These are phyloP conservation scores for Tragelaphus oryx DNA, from an alignment of 2,797 vertebrate species.

Conservation along the genomic window DNA sequence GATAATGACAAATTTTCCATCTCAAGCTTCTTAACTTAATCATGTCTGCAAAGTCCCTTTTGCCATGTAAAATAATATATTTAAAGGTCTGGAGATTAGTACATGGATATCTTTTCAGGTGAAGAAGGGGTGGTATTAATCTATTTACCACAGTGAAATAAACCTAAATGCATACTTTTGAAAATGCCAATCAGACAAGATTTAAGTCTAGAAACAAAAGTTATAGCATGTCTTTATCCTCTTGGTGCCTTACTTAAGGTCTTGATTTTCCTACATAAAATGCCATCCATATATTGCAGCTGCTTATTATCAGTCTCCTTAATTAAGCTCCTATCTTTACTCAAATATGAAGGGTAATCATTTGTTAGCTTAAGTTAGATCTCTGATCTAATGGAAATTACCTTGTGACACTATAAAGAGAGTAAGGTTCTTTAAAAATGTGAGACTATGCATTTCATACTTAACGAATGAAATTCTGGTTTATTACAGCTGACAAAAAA, in stretches of 20 bases:
- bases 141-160: background rate
- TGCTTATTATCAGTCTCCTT: slow-evolving; percentile 38
- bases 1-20: background rate
- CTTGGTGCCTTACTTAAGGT: background rate
- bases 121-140: background rate
- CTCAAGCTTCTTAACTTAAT: background rate
- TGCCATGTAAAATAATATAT: background rate
- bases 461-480: background rate
- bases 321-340: slow-evolving; percentile 27
- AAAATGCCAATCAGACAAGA: background rate
- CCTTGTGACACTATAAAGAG: background rate
- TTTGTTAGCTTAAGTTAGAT: slow-evolving; percentile 28
- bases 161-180: background rate
- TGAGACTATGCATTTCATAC: background rate
- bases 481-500: background rate
- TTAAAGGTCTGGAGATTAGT: background rate
- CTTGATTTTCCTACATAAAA: slow-evolving; percentile 24
- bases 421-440: slow-evolving; percentile 9
- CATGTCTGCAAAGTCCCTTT: background rate
- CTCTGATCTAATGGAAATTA: slow-evolving; percentile 28
- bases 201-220: slow-evolving; percentile 6
- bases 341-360: slow-evolving; percentile 25
- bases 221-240: background rate
- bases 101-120: background rate
- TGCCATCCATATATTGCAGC: background rate